A percentile compares a stretch with the other conserved stretches of the same genome.
These are phyloP conservation scores for Lamellibrachia luymesi DNA, from an alignment of 1,140 invertebrate genomes.

Conservation along the genomic window DNA sequence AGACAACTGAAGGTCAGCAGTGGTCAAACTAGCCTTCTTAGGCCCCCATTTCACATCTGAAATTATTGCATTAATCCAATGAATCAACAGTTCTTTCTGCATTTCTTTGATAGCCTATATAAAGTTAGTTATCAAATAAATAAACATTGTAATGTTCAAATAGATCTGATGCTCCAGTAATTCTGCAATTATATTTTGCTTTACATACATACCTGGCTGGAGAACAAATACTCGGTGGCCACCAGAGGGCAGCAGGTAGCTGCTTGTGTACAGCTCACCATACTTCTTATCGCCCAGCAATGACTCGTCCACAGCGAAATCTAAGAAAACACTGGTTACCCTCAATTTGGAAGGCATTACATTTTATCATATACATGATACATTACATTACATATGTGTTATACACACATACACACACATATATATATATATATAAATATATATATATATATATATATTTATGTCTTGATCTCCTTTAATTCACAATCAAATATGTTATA, in stretches of 20 bases:
- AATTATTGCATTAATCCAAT: constrained; percentile 1
- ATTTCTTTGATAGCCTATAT: not conserved
- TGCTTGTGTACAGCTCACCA: not conserved
- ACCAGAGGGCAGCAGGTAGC: constrained; percentile 13
- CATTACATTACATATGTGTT: too few relatives aligned
- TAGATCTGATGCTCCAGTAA: not conserved
- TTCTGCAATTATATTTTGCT: not conserved
- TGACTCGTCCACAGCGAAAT: not conserved
- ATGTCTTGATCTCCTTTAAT: too few relatives aligned
- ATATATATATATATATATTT: too few relatives aligned
- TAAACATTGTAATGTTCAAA: not conserved
- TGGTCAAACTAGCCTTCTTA: constrained; percentile 19
- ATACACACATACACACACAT: too few relatives aligned
- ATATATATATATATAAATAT: too few relatives aligned
- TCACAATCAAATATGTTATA: too few relatives aligned
- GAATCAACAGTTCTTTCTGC: too few relatives aligned
- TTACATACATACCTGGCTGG: constrained; percentile 7
- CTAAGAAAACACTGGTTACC: not conserved
- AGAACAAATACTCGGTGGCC: constrained; percentile 10
- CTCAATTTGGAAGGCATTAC: not conserved
- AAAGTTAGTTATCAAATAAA: not conserved
- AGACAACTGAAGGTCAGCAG: constrained; percentile 65
- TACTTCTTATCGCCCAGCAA: not conserved
- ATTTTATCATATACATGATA: too few relatives aligned
- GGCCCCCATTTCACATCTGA: constrained; percentile 15